phyloP scores from a whole-genome alignment of 2,797 vertebrate species.

The Pygocentrus nattereri region DNA sequence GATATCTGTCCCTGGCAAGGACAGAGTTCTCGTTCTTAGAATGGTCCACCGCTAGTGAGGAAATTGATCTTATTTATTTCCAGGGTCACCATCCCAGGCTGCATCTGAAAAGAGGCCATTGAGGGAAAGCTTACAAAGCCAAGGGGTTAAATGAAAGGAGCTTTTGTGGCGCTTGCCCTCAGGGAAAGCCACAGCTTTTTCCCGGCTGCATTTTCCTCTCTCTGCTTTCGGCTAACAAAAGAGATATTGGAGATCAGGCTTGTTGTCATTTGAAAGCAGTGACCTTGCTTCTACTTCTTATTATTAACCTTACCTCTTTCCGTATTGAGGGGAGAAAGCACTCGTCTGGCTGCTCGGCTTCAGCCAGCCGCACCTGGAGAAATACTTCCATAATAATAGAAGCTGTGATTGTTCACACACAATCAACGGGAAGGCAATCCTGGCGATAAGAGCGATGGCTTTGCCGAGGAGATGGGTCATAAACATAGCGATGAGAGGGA shows the following conservation, averaged over 20 bases:
- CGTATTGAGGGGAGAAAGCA: constrained; percentile 55
- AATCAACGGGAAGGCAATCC: constrained; percentile 64
- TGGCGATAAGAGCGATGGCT: constrained; percentile 58
- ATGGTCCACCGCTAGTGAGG: constrained; percentile 39
- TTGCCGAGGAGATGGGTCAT: constrained; percentile 61
- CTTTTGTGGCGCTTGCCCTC: constrained; percentile 51
- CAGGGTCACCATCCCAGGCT: constrained; percentile 50
- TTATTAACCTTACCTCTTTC: constrained; percentile 58
- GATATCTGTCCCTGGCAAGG: constrained; percentile 3
- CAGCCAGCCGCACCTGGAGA: constrained; percentile 56
- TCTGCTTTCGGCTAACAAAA: constrained; percentile 58
- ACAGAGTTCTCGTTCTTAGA: constrained; percentile 40
- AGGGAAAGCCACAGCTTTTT: constrained; percentile 53
- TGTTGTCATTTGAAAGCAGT: constrained; percentile 60
- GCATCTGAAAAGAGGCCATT: constrained; percentile 60
- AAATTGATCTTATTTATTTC: constrained; percentile 60
- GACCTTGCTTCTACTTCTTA: constrained; percentile 60
- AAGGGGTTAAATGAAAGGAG: constrained; percentile 61
- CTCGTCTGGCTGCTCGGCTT: constrained; percentile 53
- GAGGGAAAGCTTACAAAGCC: constrained; percentile 62
- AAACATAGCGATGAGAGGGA: constrained; percentile 63
- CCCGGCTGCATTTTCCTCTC: constrained; percentile 32
- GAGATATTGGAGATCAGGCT: constrained; percentile 61
- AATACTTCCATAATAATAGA: constrained; percentile 64
- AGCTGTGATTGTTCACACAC: constrained; percentile 66